Evolutionary conservation across 2,113 vertebrate species (phyloP).

Genomic region (Isurus oxyrinchus): DNA sequence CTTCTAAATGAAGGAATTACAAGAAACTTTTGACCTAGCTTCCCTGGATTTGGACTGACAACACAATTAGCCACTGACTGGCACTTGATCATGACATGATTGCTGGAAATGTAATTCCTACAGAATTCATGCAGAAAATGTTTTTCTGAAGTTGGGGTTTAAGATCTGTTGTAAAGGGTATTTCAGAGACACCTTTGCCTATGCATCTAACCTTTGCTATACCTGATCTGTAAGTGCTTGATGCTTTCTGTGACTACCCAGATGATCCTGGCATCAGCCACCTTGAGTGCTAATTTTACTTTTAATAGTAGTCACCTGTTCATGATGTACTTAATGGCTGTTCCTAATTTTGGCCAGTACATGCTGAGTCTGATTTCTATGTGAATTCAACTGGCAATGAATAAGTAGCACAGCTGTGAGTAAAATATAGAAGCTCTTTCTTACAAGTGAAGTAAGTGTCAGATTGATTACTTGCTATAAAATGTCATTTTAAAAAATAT

Average conservation of each 20-base stretch:
- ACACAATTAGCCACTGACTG: not conserved
- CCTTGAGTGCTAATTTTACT: not conserved
- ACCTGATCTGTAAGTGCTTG: not conserved
- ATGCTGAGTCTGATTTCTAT: not conserved
- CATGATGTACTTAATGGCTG: not conserved
- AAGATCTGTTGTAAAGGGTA: not conserved
- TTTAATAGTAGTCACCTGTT: slow-evolving; percentile 10
- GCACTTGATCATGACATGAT: not conserved
- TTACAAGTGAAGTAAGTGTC: not conserved
- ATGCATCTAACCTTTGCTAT: not conserved
- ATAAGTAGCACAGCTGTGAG: not conserved
- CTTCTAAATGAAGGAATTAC: no score
- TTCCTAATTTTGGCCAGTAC: not conserved
- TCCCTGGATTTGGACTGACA: not conserved
- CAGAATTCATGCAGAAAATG: not conserved
- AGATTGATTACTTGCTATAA: not conserved
- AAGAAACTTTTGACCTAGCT: not conserved
- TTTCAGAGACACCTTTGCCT: not conserved
- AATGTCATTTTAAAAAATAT: not conserved
- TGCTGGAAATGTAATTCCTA: not conserved
- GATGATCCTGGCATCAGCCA: not conserved
- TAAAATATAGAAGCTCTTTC: not conserved
- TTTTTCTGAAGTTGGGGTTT: not conserved
- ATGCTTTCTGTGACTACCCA: not conserved
- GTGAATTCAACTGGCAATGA: slow-evolving; percentile 2